Conservation (phyloP, 1,140 invertebrate species). For the Pseudoatta argentina region DNA sequence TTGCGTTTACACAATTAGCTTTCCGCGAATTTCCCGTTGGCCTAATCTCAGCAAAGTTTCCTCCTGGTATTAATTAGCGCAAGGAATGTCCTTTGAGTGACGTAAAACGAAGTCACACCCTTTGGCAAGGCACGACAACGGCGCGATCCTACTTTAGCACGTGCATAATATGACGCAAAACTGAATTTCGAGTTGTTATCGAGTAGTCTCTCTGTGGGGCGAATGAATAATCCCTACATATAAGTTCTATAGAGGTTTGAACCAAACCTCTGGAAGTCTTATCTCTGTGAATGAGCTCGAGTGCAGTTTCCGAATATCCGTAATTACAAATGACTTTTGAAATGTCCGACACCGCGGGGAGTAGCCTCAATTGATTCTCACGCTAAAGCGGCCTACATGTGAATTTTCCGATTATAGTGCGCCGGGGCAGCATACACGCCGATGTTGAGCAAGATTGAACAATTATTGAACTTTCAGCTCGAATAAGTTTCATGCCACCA, state of each 20-base stretch:
- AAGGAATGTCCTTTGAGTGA: slow-evolving; percentile 42
- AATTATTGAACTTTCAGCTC: slow-evolving; percentile 82
- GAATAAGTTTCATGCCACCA: slow-evolving; percentile 80
- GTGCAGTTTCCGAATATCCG: neutral
- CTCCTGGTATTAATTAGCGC: slow-evolving; percentile 54
- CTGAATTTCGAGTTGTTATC: slow-evolving; percentile 39
- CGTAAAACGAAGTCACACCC: slow-evolving; percentile 48
- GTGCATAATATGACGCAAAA: slow-evolving; percentile 50
- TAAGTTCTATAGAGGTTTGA: neutral
- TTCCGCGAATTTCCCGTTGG: slow-evolving; percentile 24
- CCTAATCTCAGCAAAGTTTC: slow-evolving; percentile 36
- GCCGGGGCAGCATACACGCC: slow-evolving; percentile 67
- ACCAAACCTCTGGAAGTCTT: neutral
- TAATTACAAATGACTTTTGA: slow-evolving; percentile 14
- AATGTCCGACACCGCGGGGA: neutral
- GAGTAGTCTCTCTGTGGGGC: neutral
- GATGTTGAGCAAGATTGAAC: slow-evolving; percentile 81
- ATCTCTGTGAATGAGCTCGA: neutral
- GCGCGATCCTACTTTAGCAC: slow-evolving; percentile 14
- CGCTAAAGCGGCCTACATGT: slow-evolving; percentile 35
- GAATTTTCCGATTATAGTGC: slow-evolving; percentile 65
- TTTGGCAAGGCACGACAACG: slow-evolving; percentile 15
- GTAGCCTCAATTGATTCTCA: slow-evolving; percentile 29
- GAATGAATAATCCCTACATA: neutral
- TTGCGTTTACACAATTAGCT: slow-evolving; percentile 7